phyloP scores from a whole-genome alignment of 2,113 vertebrate genomes.

The Geococcyx californianus region DNA sequence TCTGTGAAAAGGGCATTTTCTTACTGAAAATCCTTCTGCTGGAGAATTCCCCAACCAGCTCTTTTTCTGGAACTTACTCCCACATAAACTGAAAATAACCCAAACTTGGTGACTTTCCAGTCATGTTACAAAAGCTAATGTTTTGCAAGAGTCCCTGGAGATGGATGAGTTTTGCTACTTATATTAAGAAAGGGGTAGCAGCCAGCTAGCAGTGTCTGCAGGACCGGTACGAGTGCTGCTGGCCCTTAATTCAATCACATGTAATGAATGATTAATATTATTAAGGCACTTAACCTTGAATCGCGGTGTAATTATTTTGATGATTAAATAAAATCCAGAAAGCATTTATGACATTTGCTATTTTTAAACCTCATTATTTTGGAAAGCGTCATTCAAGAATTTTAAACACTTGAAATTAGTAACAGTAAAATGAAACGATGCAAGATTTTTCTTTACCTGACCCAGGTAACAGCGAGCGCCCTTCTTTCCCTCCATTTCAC shows the following conservation, averaged over 20 bases:
- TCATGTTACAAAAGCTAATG: slow-evolving; percentile 2
- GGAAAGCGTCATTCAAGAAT: neutral
- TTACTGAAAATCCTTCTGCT: slow-evolving; percentile 33
- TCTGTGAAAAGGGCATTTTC: slow-evolving; percentile 36
- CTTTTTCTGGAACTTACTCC: slow-evolving; percentile 43
- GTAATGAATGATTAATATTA: slow-evolving; percentile 47
- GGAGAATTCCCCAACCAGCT: slow-evolving; percentile 43
- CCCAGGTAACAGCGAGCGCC: neutral
- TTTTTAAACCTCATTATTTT: slow-evolving; percentile 51
- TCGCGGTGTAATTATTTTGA: slow-evolving; percentile 12
- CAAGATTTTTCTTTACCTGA: neutral
- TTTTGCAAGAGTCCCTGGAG: slow-evolving; percentile 18
- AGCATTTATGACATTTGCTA: slow-evolving; percentile 17
- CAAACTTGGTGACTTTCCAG: slow-evolving; percentile 47
- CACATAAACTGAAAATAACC: slow-evolving; percentile 46
- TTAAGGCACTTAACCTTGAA: slow-evolving; percentile 31
- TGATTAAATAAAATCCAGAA: slow-evolving; percentile 35
- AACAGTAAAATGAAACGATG: neutral
- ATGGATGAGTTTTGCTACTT: neutral
- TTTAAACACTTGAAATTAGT: neutral
- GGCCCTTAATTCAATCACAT: neutral
- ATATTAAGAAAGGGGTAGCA: neutral
- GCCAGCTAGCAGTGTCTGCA: neutral
- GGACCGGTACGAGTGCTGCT: neutral
- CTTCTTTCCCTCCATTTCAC: neutral